A percentile compares a stretch with the other conserved stretches of the same genome.
Evolutionary conservation across 2,113 vertebrate species (phyloP).

Genomic region (Cettia cetti): DNA sequence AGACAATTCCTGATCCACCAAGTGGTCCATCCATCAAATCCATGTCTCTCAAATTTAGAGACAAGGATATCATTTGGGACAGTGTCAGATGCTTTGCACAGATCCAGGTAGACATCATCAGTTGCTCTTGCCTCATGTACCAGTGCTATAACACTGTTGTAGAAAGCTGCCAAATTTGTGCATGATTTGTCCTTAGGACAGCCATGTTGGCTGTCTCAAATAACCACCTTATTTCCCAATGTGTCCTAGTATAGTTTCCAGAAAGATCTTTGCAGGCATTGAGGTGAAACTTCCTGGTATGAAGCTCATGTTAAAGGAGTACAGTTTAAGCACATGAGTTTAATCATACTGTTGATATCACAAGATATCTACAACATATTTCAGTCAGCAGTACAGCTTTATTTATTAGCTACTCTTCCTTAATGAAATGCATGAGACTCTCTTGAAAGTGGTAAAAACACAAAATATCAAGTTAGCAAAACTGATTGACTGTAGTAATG

Average conservation of each 20-base stretch:
- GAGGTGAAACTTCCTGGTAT: neutral
- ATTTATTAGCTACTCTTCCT: neutral
- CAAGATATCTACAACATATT: neutral
- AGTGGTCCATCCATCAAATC: neutral
- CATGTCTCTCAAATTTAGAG: neutral
- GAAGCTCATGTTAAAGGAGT: neutral
- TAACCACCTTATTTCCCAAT: neutral
- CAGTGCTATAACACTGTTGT: neutral
- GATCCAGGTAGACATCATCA: neutral
- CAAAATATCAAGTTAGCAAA: slow-evolving; percentile 47
- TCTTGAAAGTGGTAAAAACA: slow-evolving; percentile 36
- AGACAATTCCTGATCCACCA: neutral
- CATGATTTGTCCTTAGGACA: neutral
- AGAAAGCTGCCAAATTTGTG: neutral
- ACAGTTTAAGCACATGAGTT: neutral
- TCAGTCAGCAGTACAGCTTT: neutral
- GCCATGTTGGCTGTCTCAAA: neutral
- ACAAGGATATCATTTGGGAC: neutral
- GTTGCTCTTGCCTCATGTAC: neutral
- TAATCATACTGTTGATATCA: neutral
- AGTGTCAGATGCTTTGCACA: neutral
- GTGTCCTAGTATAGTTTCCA: neutral
- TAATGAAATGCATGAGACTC: neutral
- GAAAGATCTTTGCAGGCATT: neutral
- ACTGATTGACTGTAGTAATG: slow-evolving; percentile 17